Evolutionary conservation across 2,888 invertebrate genomes (phyloP).

Genomic region (Eupeodes latifasciatus): DNA sequence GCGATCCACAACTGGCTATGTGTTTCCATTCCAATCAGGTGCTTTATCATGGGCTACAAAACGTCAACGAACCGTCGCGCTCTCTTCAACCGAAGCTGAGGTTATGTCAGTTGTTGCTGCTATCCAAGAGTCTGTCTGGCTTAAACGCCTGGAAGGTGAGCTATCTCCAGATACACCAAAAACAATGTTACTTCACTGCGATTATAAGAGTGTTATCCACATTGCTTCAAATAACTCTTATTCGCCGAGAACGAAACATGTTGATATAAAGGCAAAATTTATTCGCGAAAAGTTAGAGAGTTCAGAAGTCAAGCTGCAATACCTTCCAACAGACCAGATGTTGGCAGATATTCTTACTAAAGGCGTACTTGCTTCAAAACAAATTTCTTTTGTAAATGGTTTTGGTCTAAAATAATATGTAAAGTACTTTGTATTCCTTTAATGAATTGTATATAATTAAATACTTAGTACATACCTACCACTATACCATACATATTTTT

Average conservation of each 20-base stretch:
- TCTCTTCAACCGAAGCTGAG: slow-evolving; percentile 76
- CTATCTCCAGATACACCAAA: slow-evolving; percentile 52
- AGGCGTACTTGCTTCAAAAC: slow-evolving; percentile 32
- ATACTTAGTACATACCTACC: neutral
- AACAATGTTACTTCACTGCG: slow-evolving; percentile 47
- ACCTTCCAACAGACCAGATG: slow-evolving; percentile 46
- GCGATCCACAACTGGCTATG: slow-evolving; percentile 67
- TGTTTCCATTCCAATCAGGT: slow-evolving; percentile 64
- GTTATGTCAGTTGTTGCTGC: slow-evolving; percentile 72
- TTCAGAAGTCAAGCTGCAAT: slow-evolving; percentile 37
- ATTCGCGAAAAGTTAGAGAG: slow-evolving; percentile 37
- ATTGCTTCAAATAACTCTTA: slow-evolving; percentile 59
- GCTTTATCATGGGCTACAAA: slow-evolving; percentile 72
- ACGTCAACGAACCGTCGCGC: slow-evolving; percentile 67
- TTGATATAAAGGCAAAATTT: no score
- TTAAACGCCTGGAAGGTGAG: slow-evolving; percentile 59
- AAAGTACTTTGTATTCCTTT: no score
- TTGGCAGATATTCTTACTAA: slow-evolving; percentile 49
- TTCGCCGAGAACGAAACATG: slow-evolving; percentile 3
- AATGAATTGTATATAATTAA: neutral
- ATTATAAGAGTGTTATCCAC: slow-evolving; percentile 60
- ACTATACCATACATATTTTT: no score
- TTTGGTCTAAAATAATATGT: slow-evolving; percentile 4
- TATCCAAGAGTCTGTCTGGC: slow-evolving; percentile 70
- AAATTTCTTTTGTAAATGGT: neutral